Conservation (phyloP, 2,797 vertebrate species). For the Scolopax bukidnonensis region DNA sequence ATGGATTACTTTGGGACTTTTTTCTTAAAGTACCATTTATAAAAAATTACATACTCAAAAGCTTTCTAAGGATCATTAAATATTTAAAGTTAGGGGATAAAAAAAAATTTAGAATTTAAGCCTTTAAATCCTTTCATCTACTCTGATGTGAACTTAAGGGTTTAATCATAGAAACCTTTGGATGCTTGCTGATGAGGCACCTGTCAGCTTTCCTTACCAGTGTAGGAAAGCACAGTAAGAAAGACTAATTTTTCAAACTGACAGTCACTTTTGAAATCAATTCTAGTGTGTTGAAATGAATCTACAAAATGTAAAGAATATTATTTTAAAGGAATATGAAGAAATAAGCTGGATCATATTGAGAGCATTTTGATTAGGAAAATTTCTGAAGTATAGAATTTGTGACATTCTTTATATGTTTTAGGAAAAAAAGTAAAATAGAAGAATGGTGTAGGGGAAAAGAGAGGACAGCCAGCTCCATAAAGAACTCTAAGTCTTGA, state of each 20-base stretch:
- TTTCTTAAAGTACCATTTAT: not conserved
- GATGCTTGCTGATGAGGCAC: conserved; percentile 46
- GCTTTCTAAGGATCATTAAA: conserved; percentile 66
- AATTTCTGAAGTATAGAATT: not conserved
- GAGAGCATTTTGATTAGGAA: conserved; percentile 21
- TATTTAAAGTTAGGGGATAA: conserved; percentile 64
- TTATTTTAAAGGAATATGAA: conserved; percentile 46
- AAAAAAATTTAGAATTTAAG: conserved; percentile 60
- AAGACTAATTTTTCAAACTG: conserved; percentile 63
- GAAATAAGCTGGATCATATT: conserved; percentile 8
- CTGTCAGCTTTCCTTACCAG: conserved; percentile 27
- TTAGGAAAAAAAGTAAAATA: not conserved
- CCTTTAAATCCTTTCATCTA: conserved; percentile 64
- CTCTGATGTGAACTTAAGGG: not conserved
- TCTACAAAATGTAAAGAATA: conserved; percentile 28
- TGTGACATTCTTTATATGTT: not conserved
- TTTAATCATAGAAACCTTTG: conserved; percentile 63
- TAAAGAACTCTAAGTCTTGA: not conserved
- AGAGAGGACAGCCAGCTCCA: not conserved
- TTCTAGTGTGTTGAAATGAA: conserved; percentile 51
- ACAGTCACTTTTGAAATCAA: conserved; percentile 53
- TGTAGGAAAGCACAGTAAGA: conserved; percentile 27
- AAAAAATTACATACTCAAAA: conserved; percentile 1
- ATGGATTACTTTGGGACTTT: not conserved
- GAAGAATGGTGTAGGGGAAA: not conserved